Conservation (phyloP, 2,113 vertebrate genomes). For the Aviceda subcristata region DNA sequence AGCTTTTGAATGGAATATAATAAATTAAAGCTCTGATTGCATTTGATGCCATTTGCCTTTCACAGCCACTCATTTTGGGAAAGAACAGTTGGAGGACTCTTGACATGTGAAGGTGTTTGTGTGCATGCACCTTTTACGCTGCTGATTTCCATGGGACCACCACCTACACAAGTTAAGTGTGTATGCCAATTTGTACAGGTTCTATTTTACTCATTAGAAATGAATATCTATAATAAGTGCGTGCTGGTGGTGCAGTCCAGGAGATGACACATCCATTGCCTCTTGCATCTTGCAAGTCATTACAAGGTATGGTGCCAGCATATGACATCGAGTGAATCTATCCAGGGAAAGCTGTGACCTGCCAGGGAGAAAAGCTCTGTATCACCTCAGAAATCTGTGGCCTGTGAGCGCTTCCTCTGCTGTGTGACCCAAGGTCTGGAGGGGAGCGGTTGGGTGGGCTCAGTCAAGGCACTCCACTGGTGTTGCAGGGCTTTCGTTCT, state of each 20-base stretch:
- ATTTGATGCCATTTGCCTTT: background rate
- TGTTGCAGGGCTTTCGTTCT: background rate
- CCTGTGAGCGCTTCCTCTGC: background rate
- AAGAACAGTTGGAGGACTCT: background rate
- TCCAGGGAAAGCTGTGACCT: background rate
- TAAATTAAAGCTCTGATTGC: background rate
- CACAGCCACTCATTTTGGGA: background rate
- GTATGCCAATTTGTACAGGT: background rate
- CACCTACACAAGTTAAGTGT: background rate
- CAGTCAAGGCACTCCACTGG: background rate
- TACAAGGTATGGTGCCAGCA: accelerated
- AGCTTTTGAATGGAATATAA: background rate
- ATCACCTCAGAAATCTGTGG: background rate
- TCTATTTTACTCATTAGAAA: background rate
- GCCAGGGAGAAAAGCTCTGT: background rate
- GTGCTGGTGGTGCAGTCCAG: background rate
- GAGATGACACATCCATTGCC: background rate
- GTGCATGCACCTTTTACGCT: accelerated
- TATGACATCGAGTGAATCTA: accelerated
- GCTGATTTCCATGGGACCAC: background rate
- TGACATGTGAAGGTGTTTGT: background rate
- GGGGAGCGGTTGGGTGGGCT: accelerated
- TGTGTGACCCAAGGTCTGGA: background rate
- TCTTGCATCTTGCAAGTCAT: background rate
- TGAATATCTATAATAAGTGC: background rate